Evolutionary conservation across 2,888 invertebrate genomes (phyloP), one percentile per base, ranked within the genome.

Genomic region (Lasioglossum zephyrum): DNA sequence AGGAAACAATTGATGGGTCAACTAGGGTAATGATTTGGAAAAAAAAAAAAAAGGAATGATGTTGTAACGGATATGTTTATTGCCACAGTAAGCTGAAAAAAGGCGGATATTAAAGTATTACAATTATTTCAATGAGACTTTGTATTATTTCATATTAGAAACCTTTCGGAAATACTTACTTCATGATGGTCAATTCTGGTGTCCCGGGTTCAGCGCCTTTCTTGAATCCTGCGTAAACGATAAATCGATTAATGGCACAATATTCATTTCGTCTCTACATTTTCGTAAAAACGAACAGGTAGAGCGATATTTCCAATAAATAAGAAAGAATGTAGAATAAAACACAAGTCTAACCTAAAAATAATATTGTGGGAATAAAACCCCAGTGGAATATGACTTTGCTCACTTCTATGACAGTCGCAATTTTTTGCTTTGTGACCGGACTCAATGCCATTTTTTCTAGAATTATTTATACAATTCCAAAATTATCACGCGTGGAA

Each of bases 151-250:
- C 22, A 73, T 49, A 66, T 41, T 31, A 18, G n/a, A 41, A 18
- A 36, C 39, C 13, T 11, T 49, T 26, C 4, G 16, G 31, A 3
- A n/a, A 47, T 26, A 76, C 90, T 95, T 95, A 96, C 96, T 96
- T 96, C 87, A 96, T 93, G 31, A 96, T 31, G 13, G 96, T 94
- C 77, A 97, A 94, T 82, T 96, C 96, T n/a, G 97, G 97, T 96
- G 96, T 96, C 11, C 97, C 97, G 53, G 96, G 96, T 92, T 97
- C 97, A 39, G 97, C 96, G 44, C 97, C 97, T 94, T 97, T 96
- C 87, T 95, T 95, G 91, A 97, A 97, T 85, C 97, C 97, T 97
- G 88, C 26, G 95, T 94, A 88, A 86, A 77, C 75, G 31, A 77
- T 69, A 60, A 26, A 22, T 53, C 0, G 41, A 47, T 63, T 13